Conservation (phyloP, 2,888 invertebrate species). For the Dyspetes luteomarginatus region DNA sequence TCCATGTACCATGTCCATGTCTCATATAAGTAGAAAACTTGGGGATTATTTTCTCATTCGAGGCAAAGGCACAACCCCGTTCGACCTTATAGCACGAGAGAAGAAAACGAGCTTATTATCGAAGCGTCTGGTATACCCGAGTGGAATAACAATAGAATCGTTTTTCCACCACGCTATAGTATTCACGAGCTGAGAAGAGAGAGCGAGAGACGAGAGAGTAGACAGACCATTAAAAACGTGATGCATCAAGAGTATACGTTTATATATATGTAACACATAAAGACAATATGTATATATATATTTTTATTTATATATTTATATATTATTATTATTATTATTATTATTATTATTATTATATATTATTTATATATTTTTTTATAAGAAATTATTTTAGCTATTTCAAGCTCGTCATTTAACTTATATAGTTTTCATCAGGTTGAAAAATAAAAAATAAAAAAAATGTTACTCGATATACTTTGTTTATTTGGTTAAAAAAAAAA, state of each 20-base stretch:
- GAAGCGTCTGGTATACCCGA: slow-evolving; percentile 30
- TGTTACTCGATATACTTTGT: too few species aligned
- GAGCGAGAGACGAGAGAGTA: neutral
- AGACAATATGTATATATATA: too few species aligned
- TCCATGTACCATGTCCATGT: neutral
- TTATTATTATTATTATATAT: too few species aligned
- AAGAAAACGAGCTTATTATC: slow-evolving; percentile 52
- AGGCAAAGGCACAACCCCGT: neutral
- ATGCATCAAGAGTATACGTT: neutral
- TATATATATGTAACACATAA: neutral
- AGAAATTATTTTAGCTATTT: neutral
- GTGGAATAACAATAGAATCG: slow-evolving; percentile 48
- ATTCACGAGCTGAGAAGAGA: neutral
- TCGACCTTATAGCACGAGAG: neutral
- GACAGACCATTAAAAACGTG: neutral
- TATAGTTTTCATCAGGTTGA: neutral
- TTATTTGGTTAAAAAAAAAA: too few species aligned
- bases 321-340: too few species aligned
- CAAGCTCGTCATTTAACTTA: neutral
- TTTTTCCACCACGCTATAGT: neutral
- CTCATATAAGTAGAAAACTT: slow-evolving; percentile 47
- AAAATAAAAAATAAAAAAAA: neutral
- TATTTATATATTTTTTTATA: slow-evolving; percentile 12
- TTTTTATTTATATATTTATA: too few species aligned
- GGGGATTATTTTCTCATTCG: slow-evolving; percentile 53